phyloP scores from a whole-genome alignment of 2,113 vertebrate genomes.

The Nestor notabilis region DNA sequence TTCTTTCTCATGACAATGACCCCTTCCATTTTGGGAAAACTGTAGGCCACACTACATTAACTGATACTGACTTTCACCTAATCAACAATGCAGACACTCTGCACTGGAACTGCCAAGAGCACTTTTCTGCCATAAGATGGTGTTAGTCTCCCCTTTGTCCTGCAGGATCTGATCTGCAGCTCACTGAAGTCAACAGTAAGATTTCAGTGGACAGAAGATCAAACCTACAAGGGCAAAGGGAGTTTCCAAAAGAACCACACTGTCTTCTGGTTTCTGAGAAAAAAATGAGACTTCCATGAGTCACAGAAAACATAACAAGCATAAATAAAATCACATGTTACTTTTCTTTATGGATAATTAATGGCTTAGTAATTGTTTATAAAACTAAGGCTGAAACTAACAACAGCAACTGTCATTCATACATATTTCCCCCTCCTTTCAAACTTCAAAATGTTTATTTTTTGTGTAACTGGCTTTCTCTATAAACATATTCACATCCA shows the following conservation, averaged over 20 bases:
- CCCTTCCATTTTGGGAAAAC: background rate
- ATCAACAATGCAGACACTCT: background rate
- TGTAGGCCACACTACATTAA: background rate
- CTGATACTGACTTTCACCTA: background rate
- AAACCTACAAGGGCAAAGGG: background rate
- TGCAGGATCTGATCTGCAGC: background rate
- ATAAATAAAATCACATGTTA: conserved; percentile 45
- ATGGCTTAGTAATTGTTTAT: background rate
- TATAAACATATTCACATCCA: background rate
- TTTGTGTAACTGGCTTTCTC: background rate
- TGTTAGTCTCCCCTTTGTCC: background rate
- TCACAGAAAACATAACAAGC: background rate
- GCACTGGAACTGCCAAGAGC: background rate
- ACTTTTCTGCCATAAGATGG: background rate
- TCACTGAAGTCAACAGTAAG: background rate
- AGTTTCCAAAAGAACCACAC: background rate
- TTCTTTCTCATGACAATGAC: background rate
- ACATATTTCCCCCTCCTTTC: background rate
- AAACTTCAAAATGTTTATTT: background rate
- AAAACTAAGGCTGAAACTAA: conserved; percentile 15
- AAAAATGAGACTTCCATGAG: conserved; percentile 10
- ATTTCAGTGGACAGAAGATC: background rate
- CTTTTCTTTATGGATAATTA: background rate
- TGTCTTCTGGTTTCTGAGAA: conserved; percentile 9
- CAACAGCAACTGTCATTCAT: background rate